Percentiles rank a stretch among this genome's conserved stretches.
Conservation (phyloP, 2,888 invertebrate species). For the Clivina fossor region DNA sequence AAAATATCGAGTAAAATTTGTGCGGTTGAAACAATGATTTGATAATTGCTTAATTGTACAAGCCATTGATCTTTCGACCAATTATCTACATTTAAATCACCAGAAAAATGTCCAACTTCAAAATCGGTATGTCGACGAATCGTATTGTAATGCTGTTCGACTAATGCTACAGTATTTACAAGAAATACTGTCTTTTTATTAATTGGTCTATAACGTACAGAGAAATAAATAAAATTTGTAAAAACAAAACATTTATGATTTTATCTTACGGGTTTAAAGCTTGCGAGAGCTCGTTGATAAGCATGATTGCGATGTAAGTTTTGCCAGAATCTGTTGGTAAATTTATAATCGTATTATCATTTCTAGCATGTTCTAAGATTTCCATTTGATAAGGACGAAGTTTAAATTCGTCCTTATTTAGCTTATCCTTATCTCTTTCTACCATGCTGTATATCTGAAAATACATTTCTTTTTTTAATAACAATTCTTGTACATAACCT, state of each 20-base stretch:
- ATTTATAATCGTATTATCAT: slow-evolving; percentile 85
- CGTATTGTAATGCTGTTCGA: slow-evolving; percentile 73
- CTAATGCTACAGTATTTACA: slow-evolving; percentile 80
- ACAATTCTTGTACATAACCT: too few relatives aligned
- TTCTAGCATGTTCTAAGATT: slow-evolving; percentile 70
- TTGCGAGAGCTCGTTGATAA: slow-evolving; percentile 54
- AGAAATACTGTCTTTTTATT: slow-evolving; percentile 79
- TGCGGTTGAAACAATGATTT: slow-evolving; percentile 80
- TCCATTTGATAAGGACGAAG: slow-evolving; percentile 70
- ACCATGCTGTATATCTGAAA: too few relatives aligned
- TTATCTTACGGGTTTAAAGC: slow-evolving; percentile 49
- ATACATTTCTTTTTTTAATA: too few relatives aligned
- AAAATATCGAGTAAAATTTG: slow-evolving; percentile 79
- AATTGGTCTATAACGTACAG: slow-evolving; percentile 59
- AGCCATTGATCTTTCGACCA: slow-evolving; percentile 71
- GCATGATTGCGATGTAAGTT: slow-evolving; percentile 81
- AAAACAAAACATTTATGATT: too few relatives aligned
- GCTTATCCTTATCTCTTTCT: slow-evolving; percentile 22
- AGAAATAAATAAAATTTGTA: too few relatives aligned
- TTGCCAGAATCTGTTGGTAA: slow-evolving; percentile 94
- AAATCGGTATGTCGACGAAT: slow-evolving; percentile 65
- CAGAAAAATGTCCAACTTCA: slow-evolving; percentile 67
- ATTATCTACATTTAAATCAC: slow-evolving; percentile 73
- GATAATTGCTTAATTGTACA: slow-evolving; percentile 61
- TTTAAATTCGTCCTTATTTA: slow-evolving; percentile 44